Evolutionary conservation across 1,140 invertebrate genomes (phyloP).

Genomic region (Xylocopa sonorina): DNA sequence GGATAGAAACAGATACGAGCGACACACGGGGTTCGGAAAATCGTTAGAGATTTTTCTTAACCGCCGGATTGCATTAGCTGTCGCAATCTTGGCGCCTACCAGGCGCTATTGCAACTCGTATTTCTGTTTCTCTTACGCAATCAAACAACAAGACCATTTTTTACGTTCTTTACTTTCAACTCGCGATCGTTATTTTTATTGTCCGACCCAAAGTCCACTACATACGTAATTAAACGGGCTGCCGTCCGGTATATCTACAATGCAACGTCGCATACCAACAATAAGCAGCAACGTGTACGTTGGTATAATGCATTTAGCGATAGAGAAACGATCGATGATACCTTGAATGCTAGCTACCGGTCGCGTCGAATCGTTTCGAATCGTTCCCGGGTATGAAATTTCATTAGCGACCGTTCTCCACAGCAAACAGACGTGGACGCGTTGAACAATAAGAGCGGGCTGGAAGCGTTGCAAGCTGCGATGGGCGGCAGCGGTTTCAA

Average conservation of each 20-base stretch:
- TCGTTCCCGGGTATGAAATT: too few species aligned
- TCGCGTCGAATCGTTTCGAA: too few species aligned
- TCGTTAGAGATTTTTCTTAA: conserved; percentile 1
- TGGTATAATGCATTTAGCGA: too few species aligned
- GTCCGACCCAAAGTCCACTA: too few species aligned
- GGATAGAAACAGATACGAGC: neutral
- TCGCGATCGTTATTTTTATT: too few species aligned
- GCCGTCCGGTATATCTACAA: too few species aligned
- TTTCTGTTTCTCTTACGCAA: conserved; percentile 31
- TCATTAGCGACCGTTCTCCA: neutral
- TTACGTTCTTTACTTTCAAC: conserved; percentile 16
- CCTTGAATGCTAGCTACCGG: too few species aligned
- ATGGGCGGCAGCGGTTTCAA: conserved; percentile 79
- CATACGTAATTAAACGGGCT: too few species aligned
- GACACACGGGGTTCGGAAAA: conserved; percentile 29
- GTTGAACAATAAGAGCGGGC: conserved; percentile 75
- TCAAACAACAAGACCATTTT: conserved; percentile 27
- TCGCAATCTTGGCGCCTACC: conserved; percentile 20
- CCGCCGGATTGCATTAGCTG: neutral
- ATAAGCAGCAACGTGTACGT: too few species aligned
- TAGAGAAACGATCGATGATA: too few species aligned
- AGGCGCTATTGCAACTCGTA: neutral
- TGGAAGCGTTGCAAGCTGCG: conserved; percentile 77
- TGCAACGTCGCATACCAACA: too few species aligned
- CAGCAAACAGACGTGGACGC: conserved; percentile 74